Conservation (phyloP, 2,113 vertebrate genomes). For the Gymnogyps californianus region DNA sequence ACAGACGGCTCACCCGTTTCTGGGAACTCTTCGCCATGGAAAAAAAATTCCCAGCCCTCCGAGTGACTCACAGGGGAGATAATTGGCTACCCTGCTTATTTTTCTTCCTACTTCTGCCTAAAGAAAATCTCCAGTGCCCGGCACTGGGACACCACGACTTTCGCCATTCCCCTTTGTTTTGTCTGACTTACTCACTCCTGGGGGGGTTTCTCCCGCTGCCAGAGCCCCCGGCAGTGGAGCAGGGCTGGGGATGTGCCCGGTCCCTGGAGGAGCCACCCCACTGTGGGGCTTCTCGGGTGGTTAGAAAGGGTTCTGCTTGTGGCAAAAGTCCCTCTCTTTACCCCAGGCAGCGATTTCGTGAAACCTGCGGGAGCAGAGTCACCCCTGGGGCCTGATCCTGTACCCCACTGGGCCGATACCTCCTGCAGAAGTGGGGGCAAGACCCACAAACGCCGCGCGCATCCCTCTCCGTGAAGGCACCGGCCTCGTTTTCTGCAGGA, state of each 20-base stretch:
- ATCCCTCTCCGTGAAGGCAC: neutral
- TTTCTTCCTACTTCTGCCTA: neutral
- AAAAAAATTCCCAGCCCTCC: neutral
- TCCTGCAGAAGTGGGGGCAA: fast-evolving
- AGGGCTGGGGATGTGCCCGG: neutral
- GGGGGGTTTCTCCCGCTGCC: neutral
- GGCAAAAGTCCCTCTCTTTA: neutral
- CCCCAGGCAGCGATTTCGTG: neutral
- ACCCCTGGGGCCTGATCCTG: neutral
- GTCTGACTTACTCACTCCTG: neutral
- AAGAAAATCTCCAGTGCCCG: neutral
- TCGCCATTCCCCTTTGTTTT: neutral
- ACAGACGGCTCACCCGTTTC: neutral
- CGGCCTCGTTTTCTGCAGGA: neutral
- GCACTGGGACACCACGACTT: neutral
- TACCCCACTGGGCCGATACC: neutral
- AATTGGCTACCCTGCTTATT: neutral
- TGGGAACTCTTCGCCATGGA: conserved; percentile 29
- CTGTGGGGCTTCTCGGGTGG: neutral
- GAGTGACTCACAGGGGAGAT: conserved; percentile 33
- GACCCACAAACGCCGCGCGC: fast-evolving
- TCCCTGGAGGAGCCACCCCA: fast-evolving
- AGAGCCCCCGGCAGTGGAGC: neutral
- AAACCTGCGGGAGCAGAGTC: neutral
- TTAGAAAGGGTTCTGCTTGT: neutral